A percentile compares a stretch with the other conserved stretches of the same genome.
These are phyloP conservation scores for Diglossa cyanea DNA, from an alignment of 2,797 vertebrate genomes.

Conservation along the genomic window DNA sequence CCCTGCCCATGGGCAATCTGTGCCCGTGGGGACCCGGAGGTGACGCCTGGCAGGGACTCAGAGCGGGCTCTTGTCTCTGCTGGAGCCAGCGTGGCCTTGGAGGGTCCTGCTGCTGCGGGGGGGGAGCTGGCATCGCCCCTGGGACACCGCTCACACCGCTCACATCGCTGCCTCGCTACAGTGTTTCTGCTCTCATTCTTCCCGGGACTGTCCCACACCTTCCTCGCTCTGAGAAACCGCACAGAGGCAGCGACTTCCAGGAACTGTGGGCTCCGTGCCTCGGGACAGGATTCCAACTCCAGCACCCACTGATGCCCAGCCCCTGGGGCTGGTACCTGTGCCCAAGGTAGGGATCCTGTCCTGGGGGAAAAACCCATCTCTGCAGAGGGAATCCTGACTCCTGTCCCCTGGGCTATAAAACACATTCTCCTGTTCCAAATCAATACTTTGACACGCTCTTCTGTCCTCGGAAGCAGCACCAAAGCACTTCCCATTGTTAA, in stretches of 20 bases:
- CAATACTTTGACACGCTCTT: not conserved
- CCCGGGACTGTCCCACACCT: not conserved
- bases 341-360: not conserved
- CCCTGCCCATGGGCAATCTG: accelerated
- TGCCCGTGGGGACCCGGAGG: accelerated
- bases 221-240: not conserved
- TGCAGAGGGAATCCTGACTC: not conserved
- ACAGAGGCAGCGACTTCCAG: not conserved
- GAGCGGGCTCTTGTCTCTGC: not conserved
- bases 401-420: not conserved
- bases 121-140: not conserved
- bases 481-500: not conserved
- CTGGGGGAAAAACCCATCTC: accelerated
- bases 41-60: not conserved
- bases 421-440: accelerated
- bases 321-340: too few species aligned
- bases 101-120: not conserved
- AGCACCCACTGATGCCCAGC: not conserved
- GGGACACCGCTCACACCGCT: not conserved
- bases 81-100: not conserved
- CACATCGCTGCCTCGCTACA: not conserved
- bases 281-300: accelerated
- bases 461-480: not conserved
- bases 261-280: accelerated
- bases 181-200: not conserved